Evolutionary conservation across 2,888 invertebrate genomes (phyloP).

Genomic region (Aleiodes alternator): DNA sequence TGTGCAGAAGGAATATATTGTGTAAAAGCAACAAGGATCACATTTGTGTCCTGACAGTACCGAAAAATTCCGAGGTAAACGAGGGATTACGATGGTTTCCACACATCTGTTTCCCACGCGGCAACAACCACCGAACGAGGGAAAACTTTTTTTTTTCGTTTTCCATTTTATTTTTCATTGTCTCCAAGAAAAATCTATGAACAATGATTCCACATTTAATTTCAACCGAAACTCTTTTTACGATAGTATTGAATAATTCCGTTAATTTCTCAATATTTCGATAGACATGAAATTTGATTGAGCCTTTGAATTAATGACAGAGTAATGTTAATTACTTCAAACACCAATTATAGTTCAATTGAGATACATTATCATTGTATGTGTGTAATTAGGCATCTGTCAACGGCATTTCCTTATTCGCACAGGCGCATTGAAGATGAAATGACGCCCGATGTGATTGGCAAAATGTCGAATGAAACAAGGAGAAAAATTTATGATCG

Average conservation of each 20-base stretch:
- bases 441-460: conserved; percentile 2
- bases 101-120: conserved; percentile 54
- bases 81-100: background rate
- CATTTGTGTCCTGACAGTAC: background rate
- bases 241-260: no score
- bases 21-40: background rate
- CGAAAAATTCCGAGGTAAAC: conserved; percentile 14
- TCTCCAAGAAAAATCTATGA: no score
- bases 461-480: conserved; percentile 32
- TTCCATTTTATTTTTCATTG: no score
- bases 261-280: no score
- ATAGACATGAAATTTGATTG: no score
- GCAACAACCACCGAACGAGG: conserved; percentile 29
- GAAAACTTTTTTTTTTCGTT: background rate
- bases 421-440: conserved; percentile 38
- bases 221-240: no score
- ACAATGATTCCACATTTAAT: no score
- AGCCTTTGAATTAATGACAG: no score
- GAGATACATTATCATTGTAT: no score
- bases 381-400: conserved; percentile 18
- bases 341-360: no score
- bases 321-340: no score
- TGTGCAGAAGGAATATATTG: background rate
- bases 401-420: conserved; percentile 30
- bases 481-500: conserved; percentile 27